These are phyloP conservation scores for Crocallis elinguaria DNA, from an alignment of 2,888 invertebrate species.

Conservation along the genomic window DNA sequence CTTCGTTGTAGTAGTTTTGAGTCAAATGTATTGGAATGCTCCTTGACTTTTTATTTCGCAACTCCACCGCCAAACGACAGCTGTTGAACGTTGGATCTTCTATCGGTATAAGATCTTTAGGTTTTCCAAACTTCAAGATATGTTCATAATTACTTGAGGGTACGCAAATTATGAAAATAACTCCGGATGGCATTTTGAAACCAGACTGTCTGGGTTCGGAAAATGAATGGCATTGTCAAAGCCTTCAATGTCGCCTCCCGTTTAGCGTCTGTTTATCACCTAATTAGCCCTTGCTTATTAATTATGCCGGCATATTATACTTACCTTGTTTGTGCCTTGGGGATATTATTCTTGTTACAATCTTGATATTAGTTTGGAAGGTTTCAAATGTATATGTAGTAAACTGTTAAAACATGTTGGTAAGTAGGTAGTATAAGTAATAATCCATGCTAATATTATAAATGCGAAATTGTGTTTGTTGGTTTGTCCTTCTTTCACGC, in stretches of 20 bases:
- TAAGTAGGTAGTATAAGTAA: too few species aligned
- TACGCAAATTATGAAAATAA: constrained; percentile 88
- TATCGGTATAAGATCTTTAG: constrained; percentile 59
- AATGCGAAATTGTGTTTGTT: too few species aligned
- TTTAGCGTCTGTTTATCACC: constrained; percentile 42
- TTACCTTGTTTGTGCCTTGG: constrained; percentile 4
- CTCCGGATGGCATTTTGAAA: constrained; percentile 83
- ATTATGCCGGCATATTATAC: constrained; percentile 17
- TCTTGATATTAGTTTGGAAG: constrained; percentile 32
- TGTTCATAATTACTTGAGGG: constrained; percentile 89
- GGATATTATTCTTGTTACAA: constrained; percentile 26
- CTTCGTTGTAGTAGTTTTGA: constrained; percentile 69
- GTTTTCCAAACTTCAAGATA: constrained; percentile 80
- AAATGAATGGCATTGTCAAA: constrained; percentile 2
- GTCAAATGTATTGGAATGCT: constrained; percentile 74
- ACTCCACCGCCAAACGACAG: constrained; percentile 64
- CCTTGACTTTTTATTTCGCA: constrained; percentile 67
- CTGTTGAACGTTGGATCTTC: constrained; percentile 55
- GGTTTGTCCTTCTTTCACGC: too few species aligned
- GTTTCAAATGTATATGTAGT: constrained; percentile 1
- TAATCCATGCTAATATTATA: too few species aligned
- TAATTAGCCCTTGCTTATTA: constrained; percentile 52
- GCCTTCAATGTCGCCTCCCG: constrained; percentile 17
- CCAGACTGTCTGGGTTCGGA: neutral
- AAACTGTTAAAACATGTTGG: too few species aligned